Base-by-base conservation (phyloP, 2,797 vertebrate genomes). In the Neosalanx taihuensis region DNA sequence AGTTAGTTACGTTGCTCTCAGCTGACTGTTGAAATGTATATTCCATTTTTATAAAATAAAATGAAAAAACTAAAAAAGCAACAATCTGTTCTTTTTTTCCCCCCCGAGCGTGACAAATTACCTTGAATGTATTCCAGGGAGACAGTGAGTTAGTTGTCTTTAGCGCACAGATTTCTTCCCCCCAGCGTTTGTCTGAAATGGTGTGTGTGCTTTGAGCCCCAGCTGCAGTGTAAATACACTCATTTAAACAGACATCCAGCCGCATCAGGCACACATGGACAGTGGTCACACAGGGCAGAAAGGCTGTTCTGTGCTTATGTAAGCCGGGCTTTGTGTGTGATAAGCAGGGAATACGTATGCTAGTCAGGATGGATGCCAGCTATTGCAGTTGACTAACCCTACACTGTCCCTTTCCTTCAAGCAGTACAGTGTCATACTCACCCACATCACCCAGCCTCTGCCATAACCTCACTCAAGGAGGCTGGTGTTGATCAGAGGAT, bases 221-320 rank as follows among this genome's bases (percentile, higher is more conserved):
- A 83, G 60, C 78, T 67, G 30, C 58, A 77, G 57, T 62, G 76
- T 83, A 83, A 84, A 87, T 79, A 86, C 78, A 76, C 78, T 84
- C 76, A 64, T 76, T 75, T 75, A 73, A 35, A 73, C 78, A 67
- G 72, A 85, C 80, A 80, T 84, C 84, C 81, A 83, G 81, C 85
- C 78, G 1, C 20, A 29, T 60, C 23, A 79, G 86, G 72, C 79
- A 74, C 75, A 73, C 73, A 79, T 58, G 66, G 68, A 67, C 72
- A 72, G 66, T 67, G 72, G 72, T 80, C 70, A 78, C 84, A 84
- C 83, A 75, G 80, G 83, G 76, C 73, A 76, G 20, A 74, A 46
- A 75, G 30, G 15, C 37, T 49, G 74, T 74, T 67, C 76, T 62
- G 71, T 61, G 57, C 69, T 85, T 81, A 70, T 68, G 67, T 75